Conservation (phyloP, 2,113 vertebrate genomes). For the Pedionomus torquatus region DNA sequence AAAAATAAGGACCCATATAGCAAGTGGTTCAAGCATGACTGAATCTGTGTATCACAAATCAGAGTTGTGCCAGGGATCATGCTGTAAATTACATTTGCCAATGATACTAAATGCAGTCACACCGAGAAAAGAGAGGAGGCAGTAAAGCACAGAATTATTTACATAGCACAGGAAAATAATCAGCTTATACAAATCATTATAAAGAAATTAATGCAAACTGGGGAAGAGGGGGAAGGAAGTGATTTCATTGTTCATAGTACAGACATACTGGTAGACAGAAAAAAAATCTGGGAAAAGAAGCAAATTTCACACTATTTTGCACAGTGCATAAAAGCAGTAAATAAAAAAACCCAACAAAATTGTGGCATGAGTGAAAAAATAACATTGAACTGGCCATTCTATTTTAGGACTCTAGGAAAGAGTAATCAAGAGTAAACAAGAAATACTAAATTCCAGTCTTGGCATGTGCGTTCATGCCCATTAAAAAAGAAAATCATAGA, state of each 20-base stretch:
- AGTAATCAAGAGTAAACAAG: background rate
- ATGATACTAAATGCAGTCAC: background rate
- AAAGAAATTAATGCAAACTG: background rate
- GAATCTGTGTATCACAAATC: background rate
- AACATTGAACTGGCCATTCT: background rate
- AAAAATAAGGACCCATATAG: background rate
- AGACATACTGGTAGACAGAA: background rate
- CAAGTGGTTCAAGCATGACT: background rate
- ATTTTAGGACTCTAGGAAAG: background rate
- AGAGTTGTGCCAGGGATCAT: background rate
- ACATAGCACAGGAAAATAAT: background rate
- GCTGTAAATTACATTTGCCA: background rate
- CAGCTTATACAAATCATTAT: background rate
- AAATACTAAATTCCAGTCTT: background rate
- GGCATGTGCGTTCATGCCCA: background rate
- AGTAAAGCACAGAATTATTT: background rate
- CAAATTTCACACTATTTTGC: background rate
- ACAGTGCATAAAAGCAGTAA: background rate
- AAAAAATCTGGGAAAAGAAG: background rate
- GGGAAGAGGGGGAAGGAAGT: background rate
- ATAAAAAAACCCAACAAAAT: background rate
- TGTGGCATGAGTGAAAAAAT: background rate
- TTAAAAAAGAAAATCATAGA: background rate
- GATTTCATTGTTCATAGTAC: background rate
- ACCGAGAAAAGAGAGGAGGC: background rate